phyloP scores from a whole-genome alignment of 2,888 invertebrate species.

The Cylloceria caligata region DNA sequence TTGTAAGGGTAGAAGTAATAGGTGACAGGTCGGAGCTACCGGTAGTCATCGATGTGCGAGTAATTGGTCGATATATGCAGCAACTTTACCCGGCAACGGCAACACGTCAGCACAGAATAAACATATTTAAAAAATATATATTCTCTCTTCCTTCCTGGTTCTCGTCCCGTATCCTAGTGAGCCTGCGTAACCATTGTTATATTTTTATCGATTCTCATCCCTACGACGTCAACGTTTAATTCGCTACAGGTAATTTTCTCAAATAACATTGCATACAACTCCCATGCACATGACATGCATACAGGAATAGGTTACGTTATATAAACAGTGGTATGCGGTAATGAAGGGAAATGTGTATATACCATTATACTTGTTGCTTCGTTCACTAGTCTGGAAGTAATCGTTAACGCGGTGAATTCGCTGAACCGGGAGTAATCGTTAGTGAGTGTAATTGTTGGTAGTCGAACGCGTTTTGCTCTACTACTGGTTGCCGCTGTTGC shows the following conservation, averaged over 20 bases:
- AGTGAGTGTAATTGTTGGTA: slow-evolving; percentile 20
- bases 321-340: slow-evolving; percentile 21
- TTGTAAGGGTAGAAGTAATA: slow-evolving; percentile 39
- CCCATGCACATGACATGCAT: background rate
- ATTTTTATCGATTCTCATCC: background rate
- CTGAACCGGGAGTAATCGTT: slow-evolving; percentile 31
- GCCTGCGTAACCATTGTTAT: background rate
- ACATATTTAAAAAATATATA: background rate
- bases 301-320: background rate
- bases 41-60: slow-evolving; percentile 39
- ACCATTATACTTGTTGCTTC: slow-evolving; percentile 62
- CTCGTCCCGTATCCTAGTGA: background rate
- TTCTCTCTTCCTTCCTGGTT: background rate
- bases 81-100: slow-evolving; percentile 1
- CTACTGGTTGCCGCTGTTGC: background rate
- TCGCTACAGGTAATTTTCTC: background rate
- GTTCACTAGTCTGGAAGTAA: slow-evolving; percentile 46
- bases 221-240: slow-evolving; percentile 2
- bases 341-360: slow-evolving; percentile 52
- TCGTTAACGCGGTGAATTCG: slow-evolving; percentile 38
- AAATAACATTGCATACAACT: background rate
- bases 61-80: slow-evolving; percentile 28
- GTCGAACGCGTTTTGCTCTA: slow-evolving; percentile 23
- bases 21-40: slow-evolving; percentile 39
- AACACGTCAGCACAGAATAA: slow-evolving; percentile 7